Evolutionary conservation across 2,797 vertebrate genomes (phyloP).

Genomic region (Hydrophis major): DNA sequence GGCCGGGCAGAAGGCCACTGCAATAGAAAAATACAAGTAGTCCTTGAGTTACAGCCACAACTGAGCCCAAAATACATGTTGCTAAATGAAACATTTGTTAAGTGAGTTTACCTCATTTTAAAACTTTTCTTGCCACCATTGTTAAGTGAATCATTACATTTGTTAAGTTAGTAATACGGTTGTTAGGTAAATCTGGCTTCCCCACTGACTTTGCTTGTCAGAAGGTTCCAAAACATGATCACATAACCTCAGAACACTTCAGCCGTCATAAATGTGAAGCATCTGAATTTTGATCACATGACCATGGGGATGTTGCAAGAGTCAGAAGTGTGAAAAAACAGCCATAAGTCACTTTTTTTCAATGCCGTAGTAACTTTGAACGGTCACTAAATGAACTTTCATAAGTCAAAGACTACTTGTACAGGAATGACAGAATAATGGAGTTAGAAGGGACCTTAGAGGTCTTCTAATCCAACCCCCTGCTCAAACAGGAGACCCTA

Average conservation of each 20-base stretch:
- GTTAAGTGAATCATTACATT: no score
- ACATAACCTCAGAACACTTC: background rate
- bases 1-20: background rate
- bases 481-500: background rate
- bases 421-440: background rate
- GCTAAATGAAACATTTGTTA: no score
- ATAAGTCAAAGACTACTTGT: background rate
- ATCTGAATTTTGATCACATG: background rate
- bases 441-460: background rate
- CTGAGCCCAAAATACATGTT: no score
- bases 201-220: background rate
- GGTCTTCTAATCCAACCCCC: background rate
- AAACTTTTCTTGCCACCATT: no score
- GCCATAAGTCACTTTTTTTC: background rate
- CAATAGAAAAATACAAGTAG: slow-evolving; percentile 1
- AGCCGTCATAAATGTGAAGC: background rate
- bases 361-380: background rate
- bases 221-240: background rate
- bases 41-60: no score
- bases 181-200: background rate
- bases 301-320: background rate
- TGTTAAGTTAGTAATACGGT: no score
- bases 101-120: no score
- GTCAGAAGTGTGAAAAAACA: background rate
- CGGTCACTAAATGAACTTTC: background rate